Conservation (phyloP, 2,888 invertebrate species). For the Abscondita cerata region DNA sequence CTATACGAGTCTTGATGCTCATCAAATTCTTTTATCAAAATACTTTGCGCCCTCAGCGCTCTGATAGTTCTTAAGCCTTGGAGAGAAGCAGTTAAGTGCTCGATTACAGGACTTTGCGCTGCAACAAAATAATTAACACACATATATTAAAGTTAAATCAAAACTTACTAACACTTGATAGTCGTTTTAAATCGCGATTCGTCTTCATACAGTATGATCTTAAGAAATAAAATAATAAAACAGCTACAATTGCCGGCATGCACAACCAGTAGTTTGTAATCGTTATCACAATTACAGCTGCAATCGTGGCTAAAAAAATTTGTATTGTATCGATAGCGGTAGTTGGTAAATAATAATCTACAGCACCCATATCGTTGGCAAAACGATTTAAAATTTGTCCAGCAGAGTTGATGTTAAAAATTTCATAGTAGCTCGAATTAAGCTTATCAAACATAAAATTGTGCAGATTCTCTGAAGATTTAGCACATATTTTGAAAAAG, state of each 20-base stretch:
- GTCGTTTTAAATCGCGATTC: conserved; percentile 80
- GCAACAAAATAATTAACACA: conserved; percentile 43
- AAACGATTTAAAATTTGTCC: conserved; percentile 86
- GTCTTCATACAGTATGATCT: conserved; percentile 80
- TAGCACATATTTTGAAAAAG: conserved; percentile 75
- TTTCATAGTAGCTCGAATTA: conserved; percentile 80
- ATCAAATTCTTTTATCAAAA: conserved; percentile 81
- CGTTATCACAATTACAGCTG: conserved; percentile 80
- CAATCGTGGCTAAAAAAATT: conserved; percentile 79
- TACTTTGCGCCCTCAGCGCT: conserved; percentile 82
- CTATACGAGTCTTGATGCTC: conserved; percentile 85
- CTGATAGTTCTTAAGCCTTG: conserved; percentile 92
- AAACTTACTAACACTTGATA: conserved; percentile 79
- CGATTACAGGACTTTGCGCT: conserved; percentile 95
- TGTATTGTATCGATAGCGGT: conserved; percentile 69
- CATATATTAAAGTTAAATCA: neutral
- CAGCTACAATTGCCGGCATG: conserved; percentile 66
- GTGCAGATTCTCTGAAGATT: conserved; percentile 79
- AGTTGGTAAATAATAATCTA: conserved; percentile 68
- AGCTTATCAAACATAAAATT: conserved; percentile 84
- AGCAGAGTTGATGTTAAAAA: conserved; percentile 88
- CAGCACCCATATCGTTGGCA: conserved; percentile 85
- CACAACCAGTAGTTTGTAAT: conserved; percentile 77
- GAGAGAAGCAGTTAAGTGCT: conserved; percentile 87
- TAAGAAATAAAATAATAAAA: conserved; percentile 70